These are phyloP conservation scores for Xanthia togata DNA, from an alignment of 2,888 invertebrate genomes.

Conservation along the genomic window DNA sequence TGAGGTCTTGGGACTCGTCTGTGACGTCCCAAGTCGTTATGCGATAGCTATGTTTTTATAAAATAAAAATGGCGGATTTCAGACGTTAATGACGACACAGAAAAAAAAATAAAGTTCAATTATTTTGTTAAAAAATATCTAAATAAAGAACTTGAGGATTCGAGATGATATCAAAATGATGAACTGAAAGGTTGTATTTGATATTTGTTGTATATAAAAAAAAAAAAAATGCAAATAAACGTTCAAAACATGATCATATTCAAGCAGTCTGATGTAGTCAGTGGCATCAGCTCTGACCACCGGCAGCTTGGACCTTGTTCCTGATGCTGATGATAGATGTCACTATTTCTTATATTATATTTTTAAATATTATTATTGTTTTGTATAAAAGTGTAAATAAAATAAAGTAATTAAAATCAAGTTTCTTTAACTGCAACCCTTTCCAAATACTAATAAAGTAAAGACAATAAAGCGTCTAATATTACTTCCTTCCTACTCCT, in stretches of 20 bases:
- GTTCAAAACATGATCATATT: background rate
- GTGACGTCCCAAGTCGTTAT: too few relatives aligned
- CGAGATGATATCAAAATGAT: background rate
- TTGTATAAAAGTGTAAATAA: too few relatives aligned
- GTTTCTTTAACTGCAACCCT: background rate
- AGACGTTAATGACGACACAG: background rate
- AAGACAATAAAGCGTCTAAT: conserved; percentile 9
- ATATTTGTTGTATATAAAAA: too few relatives aligned
- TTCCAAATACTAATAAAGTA: background rate
- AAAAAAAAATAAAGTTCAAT: too few relatives aligned
- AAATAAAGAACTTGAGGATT: background rate
- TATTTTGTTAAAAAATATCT: too few relatives aligned
- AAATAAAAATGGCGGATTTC: background rate
- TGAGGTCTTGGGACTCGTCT: background rate
- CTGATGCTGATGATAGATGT: too few relatives aligned
- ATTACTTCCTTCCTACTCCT: conserved; percentile 59
- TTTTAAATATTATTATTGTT: too few relatives aligned
- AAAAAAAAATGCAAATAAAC: too few relatives aligned
- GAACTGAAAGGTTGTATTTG: background rate
- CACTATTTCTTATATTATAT: too few relatives aligned
- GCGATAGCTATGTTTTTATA: background rate
- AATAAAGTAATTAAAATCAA: background rate
- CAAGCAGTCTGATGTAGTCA: too few relatives aligned
- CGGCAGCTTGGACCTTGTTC: too few relatives aligned
- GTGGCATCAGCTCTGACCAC: too few relatives aligned